Conservation (phyloP, 2,888 invertebrate species). For the Dendrolimus pini region DNA sequence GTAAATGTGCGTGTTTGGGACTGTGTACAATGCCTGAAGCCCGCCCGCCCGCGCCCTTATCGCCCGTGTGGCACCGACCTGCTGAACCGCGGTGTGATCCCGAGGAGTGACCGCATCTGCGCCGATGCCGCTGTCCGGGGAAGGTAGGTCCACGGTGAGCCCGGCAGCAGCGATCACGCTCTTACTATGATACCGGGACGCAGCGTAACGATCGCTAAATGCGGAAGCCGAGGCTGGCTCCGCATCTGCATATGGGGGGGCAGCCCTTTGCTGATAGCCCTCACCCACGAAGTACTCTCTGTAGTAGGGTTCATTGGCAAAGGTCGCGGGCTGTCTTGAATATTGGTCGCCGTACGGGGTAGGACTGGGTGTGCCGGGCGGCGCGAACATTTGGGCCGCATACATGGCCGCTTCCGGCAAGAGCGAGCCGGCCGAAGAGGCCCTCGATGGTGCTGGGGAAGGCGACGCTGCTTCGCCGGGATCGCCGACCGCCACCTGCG, state of each 20-base stretch:
- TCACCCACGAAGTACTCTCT: constrained; percentile 86
- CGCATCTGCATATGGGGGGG: constrained; percentile 74
- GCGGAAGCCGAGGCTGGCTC: constrained; percentile 78
- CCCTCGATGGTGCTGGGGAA: constrained; percentile 80
- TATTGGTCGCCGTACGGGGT: constrained; percentile 76
- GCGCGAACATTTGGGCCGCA: constrained; percentile 82
- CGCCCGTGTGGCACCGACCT: constrained; percentile 78
- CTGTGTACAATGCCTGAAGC: constrained; percentile 31
- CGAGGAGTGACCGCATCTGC: constrained; percentile 94
- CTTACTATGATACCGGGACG: constrained; percentile 84
- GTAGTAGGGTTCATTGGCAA: constrained; percentile 85
- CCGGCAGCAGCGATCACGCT: constrained; percentile 86
- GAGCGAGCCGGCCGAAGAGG: constrained; percentile 74
- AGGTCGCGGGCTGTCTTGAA: constrained; percentile 74
- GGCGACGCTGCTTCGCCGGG: constrained; percentile 78
- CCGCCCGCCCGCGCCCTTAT: constrained; percentile 64
- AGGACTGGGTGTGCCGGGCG: constrained; percentile 81
- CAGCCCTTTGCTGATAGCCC: constrained; percentile 77
- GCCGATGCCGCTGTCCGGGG: constrained; percentile 97
- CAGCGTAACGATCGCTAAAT: constrained; percentile 82
- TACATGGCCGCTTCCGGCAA: constrained; percentile 81
- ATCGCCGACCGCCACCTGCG: constrained; percentile 75
- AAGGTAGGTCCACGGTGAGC: constrained; percentile 94
- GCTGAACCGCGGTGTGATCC: constrained; percentile 92
- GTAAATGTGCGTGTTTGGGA: constrained; percentile 19